Base-by-base conservation (phyloP, 2,888 invertebrate species). In the Plagiodera versicolora region DNA sequence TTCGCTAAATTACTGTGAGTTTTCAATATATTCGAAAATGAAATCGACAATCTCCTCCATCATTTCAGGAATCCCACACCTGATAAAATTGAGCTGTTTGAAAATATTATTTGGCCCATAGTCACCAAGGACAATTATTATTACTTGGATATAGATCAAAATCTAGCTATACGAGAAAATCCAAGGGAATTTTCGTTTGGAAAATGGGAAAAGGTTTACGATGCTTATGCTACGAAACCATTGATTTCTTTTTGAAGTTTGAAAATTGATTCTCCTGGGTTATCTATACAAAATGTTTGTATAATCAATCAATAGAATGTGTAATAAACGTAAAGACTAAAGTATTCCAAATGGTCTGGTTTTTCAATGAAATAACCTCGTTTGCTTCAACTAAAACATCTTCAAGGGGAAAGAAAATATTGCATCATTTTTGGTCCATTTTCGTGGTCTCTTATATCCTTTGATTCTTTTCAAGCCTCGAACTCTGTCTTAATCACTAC, bases 11-110 rank as follows among this genome's bases (percentile, higher is more conserved):
- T 56, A 20, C 53, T 67, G 67, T 67, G 55, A 64, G 67, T 48
- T 39, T 1, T 11, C 2, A 2, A 32, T 4, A 32, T 32, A 9
- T 11, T 32, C 32, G 18, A n/a, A n/a, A n/a, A n/a, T 18, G 39
- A 4, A 18, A 32, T 32, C 2, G 8, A 9, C 11, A 32, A 10
- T 32, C 2, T 11, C 11, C 11, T 32, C 11, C 2, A 28, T 46
- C 16, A 20, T 47, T 30, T 45, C 19, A 70, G 70, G 24, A 66
- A 70, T 56, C 70, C 70, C 17, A 70, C 67, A 11, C 70, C 70
- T 0, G 45, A 28, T 11, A 32, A 57, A 39, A 66, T 67, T 19
- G 72, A 69, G 39, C 30, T 68, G 6, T 61, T 68, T 17, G 61
- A 67, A 17, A 63, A 66, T 32, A 56, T 69, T 48, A 64, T 54